Evolutionary conservation across 2,888 invertebrate species (phyloP).

Genomic region (Stictocephala bisonia): DNA sequence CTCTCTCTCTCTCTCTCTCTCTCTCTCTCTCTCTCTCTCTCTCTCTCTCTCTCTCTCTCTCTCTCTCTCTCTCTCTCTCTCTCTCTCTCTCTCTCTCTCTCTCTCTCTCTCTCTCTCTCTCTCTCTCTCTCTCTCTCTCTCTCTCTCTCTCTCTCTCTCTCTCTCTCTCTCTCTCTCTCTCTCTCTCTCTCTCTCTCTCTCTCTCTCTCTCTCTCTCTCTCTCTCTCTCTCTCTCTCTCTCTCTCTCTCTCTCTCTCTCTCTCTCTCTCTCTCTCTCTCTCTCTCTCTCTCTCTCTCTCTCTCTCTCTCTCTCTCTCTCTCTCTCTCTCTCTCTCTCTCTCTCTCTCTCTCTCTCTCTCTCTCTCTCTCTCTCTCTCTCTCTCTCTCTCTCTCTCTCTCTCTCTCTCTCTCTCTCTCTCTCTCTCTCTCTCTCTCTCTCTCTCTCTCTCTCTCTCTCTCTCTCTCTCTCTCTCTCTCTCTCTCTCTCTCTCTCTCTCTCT

Average conservation of each 20-base stretch:
- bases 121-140: conserved; percentile 5
- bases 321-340: conserved; percentile 10
- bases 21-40: conserved; percentile 13
- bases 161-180: conserved; percentile 13
- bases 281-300: conserved; percentile 19
- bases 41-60: conserved; percentile 5
- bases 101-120: conserved; percentile 13
- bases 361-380: too few species aligned
- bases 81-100: conserved; percentile 13
- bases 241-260: conserved; percentile 16
- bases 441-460: too few species aligned
- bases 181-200: conserved; percentile 13
- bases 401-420: too few species aligned
- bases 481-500: too few species aligned
- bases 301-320: conserved; percentile 16
- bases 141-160: conserved; percentile 4
- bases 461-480: too few species aligned
- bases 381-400: too few species aligned
- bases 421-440: too few species aligned
- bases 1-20: conserved; percentile 9
- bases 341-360: conserved; percentile 13
- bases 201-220: conserved; percentile 21
- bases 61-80: not conserved
- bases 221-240: conserved; percentile 19
- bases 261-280: conserved; percentile 10